Evolutionary conservation across 2,888 invertebrate genomes (phyloP).

Genomic region (Volucella inanis): DNA sequence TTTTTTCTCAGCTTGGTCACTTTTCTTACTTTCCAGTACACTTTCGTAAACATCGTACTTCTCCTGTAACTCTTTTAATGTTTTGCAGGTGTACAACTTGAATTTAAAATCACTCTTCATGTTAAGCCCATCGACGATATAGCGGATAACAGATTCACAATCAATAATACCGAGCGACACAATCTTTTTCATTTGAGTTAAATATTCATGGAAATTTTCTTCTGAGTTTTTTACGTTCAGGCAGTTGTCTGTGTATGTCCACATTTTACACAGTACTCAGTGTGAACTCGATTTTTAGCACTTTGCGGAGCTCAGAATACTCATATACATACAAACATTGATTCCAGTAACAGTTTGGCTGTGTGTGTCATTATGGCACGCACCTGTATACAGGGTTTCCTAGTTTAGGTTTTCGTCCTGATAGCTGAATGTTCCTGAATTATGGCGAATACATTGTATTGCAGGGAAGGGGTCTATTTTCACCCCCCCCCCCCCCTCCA

Average conservation of each 20-base stretch:
- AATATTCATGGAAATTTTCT: constrained; percentile 22
- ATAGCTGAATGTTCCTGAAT: too few species aligned
- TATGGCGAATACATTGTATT: too few species aligned
- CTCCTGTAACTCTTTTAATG: constrained; percentile 50
- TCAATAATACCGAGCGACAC: too few species aligned
- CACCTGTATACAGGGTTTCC: constrained; percentile 63
- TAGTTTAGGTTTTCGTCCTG: constrained; percentile 37
- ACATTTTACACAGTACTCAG: constrained; percentile 31
- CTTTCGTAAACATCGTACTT: too few species aligned
- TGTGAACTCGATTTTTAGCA: constrained; percentile 47
- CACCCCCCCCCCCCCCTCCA: too few species aligned
- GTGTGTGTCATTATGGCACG: constrained; percentile 56
- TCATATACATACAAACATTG: constrained; percentile 39
- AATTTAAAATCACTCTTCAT: constrained; percentile 51
- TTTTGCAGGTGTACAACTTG: constrained; percentile 36
- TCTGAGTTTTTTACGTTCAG: too few species aligned
- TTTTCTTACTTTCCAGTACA: too few species aligned
- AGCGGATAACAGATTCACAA: constrained; percentile 36
- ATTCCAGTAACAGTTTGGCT: constrained; percentile 62
- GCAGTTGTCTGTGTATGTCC: too few species aligned
- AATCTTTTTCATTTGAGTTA: constrained; percentile 46
- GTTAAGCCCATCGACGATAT: constrained; percentile 49
- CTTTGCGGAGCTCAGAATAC: constrained; percentile 24
- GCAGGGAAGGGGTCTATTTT: too few species aligned
- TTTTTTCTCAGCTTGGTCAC: too few species aligned